Percentiles rank a stretch among this genome's conserved stretches.
Conservation (phyloP, 1,140 invertebrate species). For the Plodia interpunctella region DNA sequence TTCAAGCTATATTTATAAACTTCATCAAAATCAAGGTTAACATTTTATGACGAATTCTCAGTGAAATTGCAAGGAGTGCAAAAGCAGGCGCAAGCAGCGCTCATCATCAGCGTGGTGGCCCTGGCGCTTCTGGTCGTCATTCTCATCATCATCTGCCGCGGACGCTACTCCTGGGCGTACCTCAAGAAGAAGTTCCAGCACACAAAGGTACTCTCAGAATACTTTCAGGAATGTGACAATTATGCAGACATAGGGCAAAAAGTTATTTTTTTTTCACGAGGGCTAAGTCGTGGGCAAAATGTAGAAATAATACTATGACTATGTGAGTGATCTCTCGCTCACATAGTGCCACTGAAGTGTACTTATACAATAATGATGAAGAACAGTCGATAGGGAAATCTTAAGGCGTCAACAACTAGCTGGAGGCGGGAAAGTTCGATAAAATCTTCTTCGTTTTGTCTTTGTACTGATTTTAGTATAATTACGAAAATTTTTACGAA, state of each 20-base stretch:
- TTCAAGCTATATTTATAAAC: neutral
- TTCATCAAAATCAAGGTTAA: neutral
- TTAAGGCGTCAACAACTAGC: neutral
- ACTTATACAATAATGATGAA: neutral
- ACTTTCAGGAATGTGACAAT: neutral
- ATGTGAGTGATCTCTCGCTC: too few species aligned
- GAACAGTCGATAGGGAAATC: neutral
- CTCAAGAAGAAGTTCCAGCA: conserved; percentile 63
- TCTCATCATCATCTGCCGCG: conserved; percentile 50
- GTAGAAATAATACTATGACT: too few species aligned
- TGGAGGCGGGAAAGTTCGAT: neutral
- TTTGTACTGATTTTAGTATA: too few species aligned
- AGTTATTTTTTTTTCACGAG: too few species aligned
- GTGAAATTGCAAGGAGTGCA: conserved; percentile 44
- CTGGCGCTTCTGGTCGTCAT: conserved; percentile 50
- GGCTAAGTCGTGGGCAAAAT: too few species aligned
- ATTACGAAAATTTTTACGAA: too few species aligned
- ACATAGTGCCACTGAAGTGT: too few species aligned
- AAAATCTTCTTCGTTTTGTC: too few species aligned
- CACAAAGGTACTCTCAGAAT: conserved; percentile 38
- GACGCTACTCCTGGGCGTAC: conserved; percentile 54
- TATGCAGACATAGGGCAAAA: too few species aligned
- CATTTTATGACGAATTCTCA: too few species aligned
- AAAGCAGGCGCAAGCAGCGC: conserved; percentile 53
- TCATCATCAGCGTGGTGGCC: conserved; percentile 58